A percentile compares a stretch with the other conserved stretches of the same genome.
These are phyloP conservation scores for Acrobasis suavella DNA, from an alignment of 2,888 invertebrate genomes.

Conservation along the genomic window DNA sequence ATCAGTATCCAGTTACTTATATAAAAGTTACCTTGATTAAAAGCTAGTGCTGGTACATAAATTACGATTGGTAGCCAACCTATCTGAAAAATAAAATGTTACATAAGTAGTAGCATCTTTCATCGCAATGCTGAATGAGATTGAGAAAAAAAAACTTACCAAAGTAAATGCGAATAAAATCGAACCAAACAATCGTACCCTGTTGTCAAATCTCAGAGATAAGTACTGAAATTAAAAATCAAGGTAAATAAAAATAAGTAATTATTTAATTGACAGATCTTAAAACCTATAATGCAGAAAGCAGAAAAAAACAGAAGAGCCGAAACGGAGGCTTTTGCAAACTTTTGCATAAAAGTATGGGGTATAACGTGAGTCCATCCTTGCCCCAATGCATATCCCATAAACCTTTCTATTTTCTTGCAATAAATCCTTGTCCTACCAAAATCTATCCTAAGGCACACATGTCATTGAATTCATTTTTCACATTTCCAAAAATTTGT, in stretches of 20 bases:
- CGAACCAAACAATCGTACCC: conserved; percentile 87
- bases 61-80: conserved; percentile 90
- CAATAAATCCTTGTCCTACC: too few species aligned
- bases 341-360: too few species aligned
- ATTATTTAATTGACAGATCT: too few species aligned
- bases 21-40: conserved; percentile 86
- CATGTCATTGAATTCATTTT: too few species aligned
- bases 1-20: not conserved
- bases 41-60: conserved; percentile 89
- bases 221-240: conserved; percentile 82
- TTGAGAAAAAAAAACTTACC: conserved; percentile 73
- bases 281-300: too few species aligned
- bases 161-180: conserved; percentile 85
- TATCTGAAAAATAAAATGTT: conserved; percentile 75
- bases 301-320: too few species aligned
- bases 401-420: too few species aligned
- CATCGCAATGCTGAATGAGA: not conserved
- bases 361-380: too few species aligned
- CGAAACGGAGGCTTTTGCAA: too few species aligned
- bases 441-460: too few species aligned
- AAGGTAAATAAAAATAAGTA: not conserved
- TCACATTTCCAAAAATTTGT: too few species aligned
- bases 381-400: too few species aligned
- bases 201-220: conserved; percentile 86
- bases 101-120: not conserved